Conservation (phyloP, 2,888 invertebrate species). For the Merodon equestris region DNA sequence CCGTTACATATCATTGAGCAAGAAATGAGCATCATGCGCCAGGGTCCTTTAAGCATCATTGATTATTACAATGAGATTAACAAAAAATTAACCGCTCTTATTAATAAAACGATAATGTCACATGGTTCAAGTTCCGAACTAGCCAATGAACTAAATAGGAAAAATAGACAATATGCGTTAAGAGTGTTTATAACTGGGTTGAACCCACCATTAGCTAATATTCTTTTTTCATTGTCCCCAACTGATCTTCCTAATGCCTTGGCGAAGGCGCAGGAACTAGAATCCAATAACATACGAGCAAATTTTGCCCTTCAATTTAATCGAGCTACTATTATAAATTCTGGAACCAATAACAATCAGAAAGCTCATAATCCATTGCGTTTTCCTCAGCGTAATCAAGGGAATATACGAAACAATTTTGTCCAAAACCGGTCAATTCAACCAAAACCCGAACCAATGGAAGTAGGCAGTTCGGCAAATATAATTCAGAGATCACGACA, state of each 20-base stretch:
- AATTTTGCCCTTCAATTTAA: not conserved
- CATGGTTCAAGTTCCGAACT: not conserved
- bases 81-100: not conserved
- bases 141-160: not conserved
- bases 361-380: too few relatives aligned
- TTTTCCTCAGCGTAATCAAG: too few relatives aligned
- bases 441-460: too few relatives aligned
- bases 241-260: conserved; percentile 40
- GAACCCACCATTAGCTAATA: conserved; percentile 13
- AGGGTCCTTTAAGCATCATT: not conserved
- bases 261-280: conserved; percentile 24
- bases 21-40: too few relatives aligned
- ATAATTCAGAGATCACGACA: too few relatives aligned
- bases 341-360: too few relatives aligned
- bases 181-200: conserved; percentile 5
- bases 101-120: conserved; percentile 1
- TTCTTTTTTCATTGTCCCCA: conserved; percentile 42
- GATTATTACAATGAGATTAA: not conserved
- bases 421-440: too few relatives aligned
- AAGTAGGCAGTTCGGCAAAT: too few relatives aligned
- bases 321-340: not conserved
- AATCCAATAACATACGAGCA: not conserved
- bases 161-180: not conserved
- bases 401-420: too few relatives aligned
- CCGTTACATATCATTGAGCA: conserved; percentile 35